A percentile compares a stretch with the other conserved stretches of the same genome.
phyloP scores from a whole-genome alignment of 2,888 invertebrate genomes.

The Hoplodrina ambigua region DNA sequence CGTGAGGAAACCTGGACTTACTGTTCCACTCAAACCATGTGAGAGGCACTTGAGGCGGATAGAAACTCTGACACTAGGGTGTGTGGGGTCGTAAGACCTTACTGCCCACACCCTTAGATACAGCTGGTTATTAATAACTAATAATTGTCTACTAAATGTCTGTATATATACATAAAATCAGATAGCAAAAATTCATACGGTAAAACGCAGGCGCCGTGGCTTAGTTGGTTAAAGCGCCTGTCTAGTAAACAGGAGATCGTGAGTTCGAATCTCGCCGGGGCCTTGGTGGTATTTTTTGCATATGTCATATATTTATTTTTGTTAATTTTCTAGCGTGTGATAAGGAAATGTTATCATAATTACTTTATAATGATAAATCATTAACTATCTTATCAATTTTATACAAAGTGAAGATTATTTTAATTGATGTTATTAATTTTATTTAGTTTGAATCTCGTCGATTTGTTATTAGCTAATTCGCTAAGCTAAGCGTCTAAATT shows the following conservation, averaged over 20 bases:
- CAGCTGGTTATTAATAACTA: too few species aligned
- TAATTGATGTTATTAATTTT: background rate
- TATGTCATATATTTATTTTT: background rate
- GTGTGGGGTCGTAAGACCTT: too few species aligned
- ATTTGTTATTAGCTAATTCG: too few species aligned
- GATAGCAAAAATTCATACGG: background rate
- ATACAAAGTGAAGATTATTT: background rate
- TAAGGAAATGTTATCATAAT: background rate
- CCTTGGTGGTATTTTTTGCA: constrained; percentile 25
- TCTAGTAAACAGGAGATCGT: constrained; percentile 64
- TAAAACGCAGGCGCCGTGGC: constrained; percentile 90
- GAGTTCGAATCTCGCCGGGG: constrained; percentile 66
- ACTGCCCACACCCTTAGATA: too few species aligned
- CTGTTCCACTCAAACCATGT: too few species aligned
- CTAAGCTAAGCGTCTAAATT: too few species aligned
- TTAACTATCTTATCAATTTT: background rate
- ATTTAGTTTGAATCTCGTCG: too few species aligned
- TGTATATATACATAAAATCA: background rate
- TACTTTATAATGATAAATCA: background rate
- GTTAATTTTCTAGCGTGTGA: background rate
- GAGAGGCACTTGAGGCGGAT: too few species aligned
- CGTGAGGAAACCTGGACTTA: too few species aligned
- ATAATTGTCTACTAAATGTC: too few species aligned
- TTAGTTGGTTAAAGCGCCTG: constrained; percentile 93
- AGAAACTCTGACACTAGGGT: too few species aligned